Percentiles rank a stretch among this genome's conserved stretches.
phyloP scores from a whole-genome alignment of 2,888 invertebrate species.

The Bembecia ichneumoniformis region DNA sequence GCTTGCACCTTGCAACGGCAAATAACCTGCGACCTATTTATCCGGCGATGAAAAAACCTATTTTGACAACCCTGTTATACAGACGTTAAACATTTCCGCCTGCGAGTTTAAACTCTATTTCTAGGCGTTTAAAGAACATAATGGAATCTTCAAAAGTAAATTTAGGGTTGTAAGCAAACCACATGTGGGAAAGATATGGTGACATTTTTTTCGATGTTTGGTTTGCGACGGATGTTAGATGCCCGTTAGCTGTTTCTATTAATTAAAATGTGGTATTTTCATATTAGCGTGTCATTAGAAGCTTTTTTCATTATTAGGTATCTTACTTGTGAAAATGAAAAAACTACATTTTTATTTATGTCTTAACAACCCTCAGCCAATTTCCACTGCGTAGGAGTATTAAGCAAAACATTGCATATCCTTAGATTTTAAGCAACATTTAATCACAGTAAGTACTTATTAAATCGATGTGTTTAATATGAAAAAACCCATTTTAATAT shows the following conservation, averaged over 20 bases:
- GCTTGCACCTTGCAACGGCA: slow-evolving; percentile 65
- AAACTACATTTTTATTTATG: no score
- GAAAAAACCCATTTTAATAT: neutral
- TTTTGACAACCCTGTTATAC: neutral
- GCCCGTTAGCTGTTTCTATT: slow-evolving; percentile 28
- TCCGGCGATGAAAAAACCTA: slow-evolving; percentile 6
- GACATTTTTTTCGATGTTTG: slow-evolving; percentile 49
- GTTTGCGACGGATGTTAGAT: slow-evolving; percentile 58
- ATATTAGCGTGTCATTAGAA: slow-evolving; percentile 29
- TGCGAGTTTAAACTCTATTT: no score
- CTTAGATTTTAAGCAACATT: neutral
- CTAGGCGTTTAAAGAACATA: neutral
- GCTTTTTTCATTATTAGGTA: no score
- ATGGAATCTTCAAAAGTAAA: neutral
- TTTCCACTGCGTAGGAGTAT: no score
- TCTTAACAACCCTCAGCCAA: neutral
- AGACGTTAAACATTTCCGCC: no score
- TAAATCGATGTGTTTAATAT: neutral
- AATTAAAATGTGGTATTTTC: slow-evolving; percentile 52
- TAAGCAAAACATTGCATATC: neutral
- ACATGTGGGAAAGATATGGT: slow-evolving; percentile 56
- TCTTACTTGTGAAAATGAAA: no score
- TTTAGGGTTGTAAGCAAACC: slow-evolving; percentile 22
- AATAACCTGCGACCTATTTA: slow-evolving; percentile 19
- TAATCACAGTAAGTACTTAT: no score